Evolutionary conservation across 1,140 invertebrate species (phyloP), one percentile per base, ranked within the genome.

Genomic region (Drosophila burlai): DNA sequence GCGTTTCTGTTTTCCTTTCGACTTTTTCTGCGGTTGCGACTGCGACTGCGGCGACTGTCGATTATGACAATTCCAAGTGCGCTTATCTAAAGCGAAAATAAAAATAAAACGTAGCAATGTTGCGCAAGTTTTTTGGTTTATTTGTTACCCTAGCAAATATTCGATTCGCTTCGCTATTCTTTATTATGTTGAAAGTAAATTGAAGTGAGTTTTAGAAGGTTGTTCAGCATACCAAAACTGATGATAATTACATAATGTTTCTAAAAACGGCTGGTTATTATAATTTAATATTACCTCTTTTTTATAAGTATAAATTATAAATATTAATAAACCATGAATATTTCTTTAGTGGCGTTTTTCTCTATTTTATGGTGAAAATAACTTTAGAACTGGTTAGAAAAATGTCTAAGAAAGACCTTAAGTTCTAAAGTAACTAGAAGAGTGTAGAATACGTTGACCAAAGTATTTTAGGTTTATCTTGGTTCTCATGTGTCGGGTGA

Each of bases 11-110:
- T 31, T 36, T 45, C 42, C 42, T 34, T 45, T 59, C 15, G 34
- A 57, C 54, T 57, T 57, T 57, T 38, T 40, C 54, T 57, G 52
- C 52, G 34, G 52, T 40, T 57, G 54, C 24, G 24, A 24, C 24
- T 24, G 24, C 54, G 34, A 34, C 34, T 34, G 34, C 34, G 10
- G 34, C 34, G 34, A 8, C 47, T 31, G 66, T 76, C 67, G 54
- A 69, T 83, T 76, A 50, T 73, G 67, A 64, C 67, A 66, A 55
- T 46, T 50, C 57, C 29, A 34, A 21, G 65, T 68, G 65, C 45
- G 79, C 67, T 86, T 83, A 86, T 87, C 76, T 85, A 75, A 75
- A 81, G 54, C 49, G 45, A 47, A 55, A 55, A 76, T 18, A 73
- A 16, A 58, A 72, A 61, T 15, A 57, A 50, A 63, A 69, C 54